Evolutionary conservation across 2,888 invertebrate genomes (phyloP).

Genomic region (Creontiades dilutus): DNA sequence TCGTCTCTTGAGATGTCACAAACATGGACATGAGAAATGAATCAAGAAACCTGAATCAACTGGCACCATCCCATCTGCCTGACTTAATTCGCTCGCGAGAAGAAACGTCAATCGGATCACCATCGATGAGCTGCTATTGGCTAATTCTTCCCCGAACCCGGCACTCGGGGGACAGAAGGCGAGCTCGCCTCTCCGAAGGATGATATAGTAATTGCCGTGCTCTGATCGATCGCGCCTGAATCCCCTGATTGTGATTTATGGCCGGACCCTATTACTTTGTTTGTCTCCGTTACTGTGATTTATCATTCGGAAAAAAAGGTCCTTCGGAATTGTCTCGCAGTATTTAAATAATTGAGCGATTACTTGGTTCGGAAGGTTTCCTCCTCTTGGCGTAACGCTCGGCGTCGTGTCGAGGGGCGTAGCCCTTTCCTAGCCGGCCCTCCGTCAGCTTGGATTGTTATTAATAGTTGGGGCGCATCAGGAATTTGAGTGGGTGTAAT

Average conservation of each 20-base stretch:
- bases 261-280: slow-evolving; percentile 67
- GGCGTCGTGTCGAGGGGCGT: slow-evolving; percentile 50
- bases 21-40: too few species aligned
- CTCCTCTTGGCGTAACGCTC: slow-evolving; percentile 6
- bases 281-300: slow-evolving; percentile 64
- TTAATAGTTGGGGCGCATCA: slow-evolving; percentile 56
- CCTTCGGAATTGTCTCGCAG: slow-evolving; percentile 61
- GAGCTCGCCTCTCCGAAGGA: slow-evolving; percentile 17
- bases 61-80: too few species aligned
- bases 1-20: too few species aligned
- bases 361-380: slow-evolving; percentile 8
- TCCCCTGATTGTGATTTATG: slow-evolving; percentile 66
- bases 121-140: background rate
- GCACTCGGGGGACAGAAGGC: background rate
- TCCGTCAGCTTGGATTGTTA: slow-evolving; percentile 30
- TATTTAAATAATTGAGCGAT: slow-evolving; percentile 69
- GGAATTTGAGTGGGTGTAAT: slow-evolving; percentile 65
- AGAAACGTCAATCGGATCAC: too few species aligned
- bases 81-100: too few species aligned
- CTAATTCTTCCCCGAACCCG: slow-evolving; percentile 40
- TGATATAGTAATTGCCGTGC: slow-evolving; percentile 67
- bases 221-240: slow-evolving; percentile 50
- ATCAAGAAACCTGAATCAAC: too few species aligned
- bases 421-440: background rate
- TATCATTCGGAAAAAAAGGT: slow-evolving; percentile 61